Percentiles rank a stretch among this genome's conserved stretches.
phyloP scores from a whole-genome alignment of 64 coral and sea anemone genomes.

The Stichodactyla mertensii region DNA sequence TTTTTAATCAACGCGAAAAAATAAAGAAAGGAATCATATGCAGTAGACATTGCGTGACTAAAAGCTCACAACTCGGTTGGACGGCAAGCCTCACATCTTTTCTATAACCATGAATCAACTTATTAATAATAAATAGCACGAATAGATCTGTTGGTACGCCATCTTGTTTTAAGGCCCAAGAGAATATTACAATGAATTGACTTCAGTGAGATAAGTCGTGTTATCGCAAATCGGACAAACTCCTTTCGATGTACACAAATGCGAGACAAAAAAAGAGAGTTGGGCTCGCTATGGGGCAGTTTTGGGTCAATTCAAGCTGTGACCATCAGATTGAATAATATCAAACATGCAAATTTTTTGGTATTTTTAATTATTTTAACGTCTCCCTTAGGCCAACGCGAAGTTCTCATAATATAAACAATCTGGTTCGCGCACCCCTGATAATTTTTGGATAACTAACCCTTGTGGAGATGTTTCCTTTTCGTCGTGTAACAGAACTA shows the following conservation, averaged over 20 bases:
- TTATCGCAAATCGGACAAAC: not conserved
- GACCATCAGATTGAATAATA: slow-evolving; percentile 3
- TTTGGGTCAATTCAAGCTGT: slow-evolving; percentile 11
- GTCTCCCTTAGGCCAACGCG: slow-evolving; percentile 38
- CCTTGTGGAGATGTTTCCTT: not conserved
- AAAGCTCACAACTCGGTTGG: not conserved
- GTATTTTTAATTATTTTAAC: slow-evolving; percentile 28
- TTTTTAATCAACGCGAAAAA: not conserved
- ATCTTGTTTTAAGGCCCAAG: not conserved
- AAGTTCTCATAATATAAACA: slow-evolving; percentile 36
- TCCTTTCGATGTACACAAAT: not conserved
- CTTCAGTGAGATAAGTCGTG: not conserved
- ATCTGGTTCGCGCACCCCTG: not conserved
- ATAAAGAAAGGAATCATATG: not conserved
- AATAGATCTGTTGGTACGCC: not conserved
- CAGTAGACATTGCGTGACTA: not conserved
- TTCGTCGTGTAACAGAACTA: not conserved
- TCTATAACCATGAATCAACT: not conserved
- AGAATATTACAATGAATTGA: not conserved
- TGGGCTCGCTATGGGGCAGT: slow-evolving; percentile 13
- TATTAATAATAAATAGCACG: not conserved
- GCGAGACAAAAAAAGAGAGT: not conserved
- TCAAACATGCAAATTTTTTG: slow-evolving; percentile 33
- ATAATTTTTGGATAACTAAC: not conserved
- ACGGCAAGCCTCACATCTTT: not conserved